phyloP scores from a whole-genome alignment of 1,140 invertebrate species.

The Hylyphantes graminicola region DNA sequence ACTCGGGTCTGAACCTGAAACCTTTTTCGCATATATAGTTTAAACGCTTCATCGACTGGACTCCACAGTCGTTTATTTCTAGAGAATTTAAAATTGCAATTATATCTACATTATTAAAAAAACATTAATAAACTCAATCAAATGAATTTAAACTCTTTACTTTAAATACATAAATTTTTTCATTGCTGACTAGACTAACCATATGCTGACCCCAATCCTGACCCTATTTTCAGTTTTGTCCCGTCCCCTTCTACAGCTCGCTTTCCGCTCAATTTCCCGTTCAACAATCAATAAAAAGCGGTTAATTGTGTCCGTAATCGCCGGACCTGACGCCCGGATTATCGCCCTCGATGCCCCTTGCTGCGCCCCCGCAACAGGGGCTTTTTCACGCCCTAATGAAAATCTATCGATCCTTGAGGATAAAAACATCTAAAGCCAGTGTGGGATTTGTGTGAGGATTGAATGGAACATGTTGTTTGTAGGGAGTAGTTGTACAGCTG shows the following conservation, averaged over 20 bases:
- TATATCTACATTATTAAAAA: too few relatives aligned
- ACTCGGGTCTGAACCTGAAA: too few relatives aligned
- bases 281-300: conserved; percentile 49
- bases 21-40: too few relatives aligned
- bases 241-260: background rate
- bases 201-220: background rate
- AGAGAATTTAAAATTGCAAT: too few relatives aligned
- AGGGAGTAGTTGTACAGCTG: too few relatives aligned
- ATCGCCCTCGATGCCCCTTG: background rate
- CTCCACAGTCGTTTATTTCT: too few relatives aligned
- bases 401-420: conserved; percentile 31
- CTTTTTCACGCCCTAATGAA: conserved; percentile 12
- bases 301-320: conserved; percentile 46
- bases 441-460: background rate
- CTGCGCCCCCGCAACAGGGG: background rate
- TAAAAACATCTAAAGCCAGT: background rate
- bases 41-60: too few relatives aligned
- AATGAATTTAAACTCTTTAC: too few relatives aligned
- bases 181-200: too few relatives aligned
- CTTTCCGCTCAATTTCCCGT: conserved; percentile 39
- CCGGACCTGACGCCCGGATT: background rate
- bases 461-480: too few relatives aligned
- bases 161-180: too few relatives aligned
- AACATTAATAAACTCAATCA: too few relatives aligned
- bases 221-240: background rate